Evolutionary conservation across 37 sponge, comb jelly and placozoan genomes (phyloP), one percentile per base, ranked within the genome.

Genomic region (Spongilla lacustris): DNA sequence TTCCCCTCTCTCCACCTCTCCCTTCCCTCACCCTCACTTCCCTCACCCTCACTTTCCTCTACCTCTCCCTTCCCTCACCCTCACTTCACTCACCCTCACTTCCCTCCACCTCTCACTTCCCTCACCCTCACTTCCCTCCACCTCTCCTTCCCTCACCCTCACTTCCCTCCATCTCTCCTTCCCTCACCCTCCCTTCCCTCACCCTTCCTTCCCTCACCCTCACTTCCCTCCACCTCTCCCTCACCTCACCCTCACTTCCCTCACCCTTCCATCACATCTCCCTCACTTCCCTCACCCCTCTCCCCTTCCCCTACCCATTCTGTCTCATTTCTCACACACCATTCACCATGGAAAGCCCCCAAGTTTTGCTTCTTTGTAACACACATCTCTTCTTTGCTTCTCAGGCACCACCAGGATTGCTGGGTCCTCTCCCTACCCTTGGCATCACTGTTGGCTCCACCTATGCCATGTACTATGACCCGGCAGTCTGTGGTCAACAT

Each of bases 401-500:
- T 41, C 58, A 58, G 58, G 1, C 58, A 58, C 58, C 58, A 58
- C 58, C 58, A 19, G 58, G 58, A 58, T 58, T 58, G 1, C 21
- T 17, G 58, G 58, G 58, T 1, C 27, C 73, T 23, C 14, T 4
- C 19, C 3, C 34, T 9, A 8, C 49, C 19, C 21, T 36, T 22
- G 19, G 13, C 24, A 36, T 76, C 22, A 22, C 77, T 14, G 38
- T 11, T 14, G 77, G 34, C 36, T 38, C 38, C 25, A 2, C 36
- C 11, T 76, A 34, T 36, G 77, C 77, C 36, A 17, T 76, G 38
- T 76, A 76, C 36, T 34, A 41, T 19, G 77, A 76, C 24, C 33
- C 58, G 11, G 58, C 58, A 10, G 58, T 58, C 58, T 58, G 58
- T 17, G 58, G 58, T 17, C 58, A 9, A 17, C 27, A 34, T 36